Evolutionary conservation across 2,113 vertebrate genomes (phyloP).

Genomic region (Cyprinus carpio): DNA sequence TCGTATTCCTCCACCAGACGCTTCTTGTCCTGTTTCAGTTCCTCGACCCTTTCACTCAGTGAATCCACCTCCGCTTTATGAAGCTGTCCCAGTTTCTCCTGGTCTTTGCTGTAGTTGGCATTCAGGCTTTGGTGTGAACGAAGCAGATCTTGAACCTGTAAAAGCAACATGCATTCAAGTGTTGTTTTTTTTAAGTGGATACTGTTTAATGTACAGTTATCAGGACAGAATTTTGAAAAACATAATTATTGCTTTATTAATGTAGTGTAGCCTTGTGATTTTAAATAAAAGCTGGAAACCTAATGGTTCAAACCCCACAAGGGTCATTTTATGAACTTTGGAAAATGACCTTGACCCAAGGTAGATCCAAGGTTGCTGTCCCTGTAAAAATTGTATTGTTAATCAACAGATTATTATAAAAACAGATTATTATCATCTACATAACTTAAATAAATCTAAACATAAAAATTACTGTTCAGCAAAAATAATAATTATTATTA

Average conservation of each 20-base stretch:
- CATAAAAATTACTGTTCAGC: too few species aligned
- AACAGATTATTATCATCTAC: not conserved
- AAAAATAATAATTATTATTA: too few species aligned
- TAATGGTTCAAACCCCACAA: too few species aligned
- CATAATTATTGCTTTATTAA: too few species aligned
- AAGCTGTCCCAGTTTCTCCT: conserved; percentile 87
- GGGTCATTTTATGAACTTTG: not conserved
- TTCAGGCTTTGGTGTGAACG: conserved; percentile 90
- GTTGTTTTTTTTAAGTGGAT: too few species aligned
- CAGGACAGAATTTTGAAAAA: not conserved
- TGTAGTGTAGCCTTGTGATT: too few species aligned
- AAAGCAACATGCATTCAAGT: not conserved
- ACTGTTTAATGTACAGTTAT: not conserved
- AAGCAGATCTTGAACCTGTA: conserved; percentile 85
- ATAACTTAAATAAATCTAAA: too few species aligned
- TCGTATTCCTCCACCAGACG: conserved; percentile 94
- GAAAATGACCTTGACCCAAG: not conserved
- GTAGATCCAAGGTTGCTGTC: not conserved
- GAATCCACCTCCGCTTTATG: conserved; percentile 88
- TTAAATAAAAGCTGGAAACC: too few species aligned
- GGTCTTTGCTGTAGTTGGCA: conserved; percentile 85
- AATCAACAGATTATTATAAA: not conserved
- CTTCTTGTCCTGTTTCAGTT: conserved; percentile 89
- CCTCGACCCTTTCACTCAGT: conserved; percentile 84
- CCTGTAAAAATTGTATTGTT: not conserved